Conservation (phyloP, 1,140 invertebrate genomes). For the Zaprionus vittiger region DNA sequence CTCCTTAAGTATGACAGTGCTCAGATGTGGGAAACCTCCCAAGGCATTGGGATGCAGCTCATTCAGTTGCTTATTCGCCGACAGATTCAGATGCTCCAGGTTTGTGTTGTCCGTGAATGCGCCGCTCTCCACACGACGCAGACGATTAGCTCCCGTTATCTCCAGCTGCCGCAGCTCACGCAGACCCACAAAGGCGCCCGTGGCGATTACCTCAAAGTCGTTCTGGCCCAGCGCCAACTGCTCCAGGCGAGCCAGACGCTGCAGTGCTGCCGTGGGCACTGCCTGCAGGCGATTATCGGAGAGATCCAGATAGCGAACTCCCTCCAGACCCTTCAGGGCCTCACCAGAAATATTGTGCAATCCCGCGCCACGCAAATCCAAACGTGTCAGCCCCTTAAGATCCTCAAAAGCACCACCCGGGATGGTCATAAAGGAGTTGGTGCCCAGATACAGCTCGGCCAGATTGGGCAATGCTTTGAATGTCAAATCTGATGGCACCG, state of each 20-base stretch:
- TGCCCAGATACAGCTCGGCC: conserved; percentile 92
- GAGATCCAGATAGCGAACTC: conserved; percentile 90
- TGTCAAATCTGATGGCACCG: conserved; percentile 89
- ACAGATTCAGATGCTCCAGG: conserved; percentile 90
- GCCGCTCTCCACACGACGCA: conserved; percentile 90
- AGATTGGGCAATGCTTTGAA: conserved; percentile 90
- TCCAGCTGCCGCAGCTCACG: conserved; percentile 90
- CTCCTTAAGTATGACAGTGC: conserved; percentile 90
- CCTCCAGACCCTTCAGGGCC: conserved; percentile 90
- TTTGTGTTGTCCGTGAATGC: conserved; percentile 92
- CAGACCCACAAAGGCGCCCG: conserved; percentile 90
- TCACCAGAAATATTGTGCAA: conserved; percentile 90
- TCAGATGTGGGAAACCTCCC: conserved; percentile 90
- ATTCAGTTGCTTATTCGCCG: conserved; percentile 90
- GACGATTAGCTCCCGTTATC: conserved; percentile 89
- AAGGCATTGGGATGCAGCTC: conserved; percentile 90
- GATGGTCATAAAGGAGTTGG: conserved; percentile 91
- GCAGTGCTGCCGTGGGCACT: conserved; percentile 91
- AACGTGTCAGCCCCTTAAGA: conserved; percentile 89
- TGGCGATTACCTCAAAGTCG: conserved; percentile 88
- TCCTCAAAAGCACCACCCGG: conserved; percentile 91
- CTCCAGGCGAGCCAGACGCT: conserved; percentile 89
- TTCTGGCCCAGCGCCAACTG: conserved; percentile 93
- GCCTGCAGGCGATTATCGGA: conserved; percentile 90
- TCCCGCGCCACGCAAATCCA: conserved; percentile 92